Base-by-base conservation (phyloP, 2,888 invertebrate species). In the Megalurothrips usitatus region DNA sequence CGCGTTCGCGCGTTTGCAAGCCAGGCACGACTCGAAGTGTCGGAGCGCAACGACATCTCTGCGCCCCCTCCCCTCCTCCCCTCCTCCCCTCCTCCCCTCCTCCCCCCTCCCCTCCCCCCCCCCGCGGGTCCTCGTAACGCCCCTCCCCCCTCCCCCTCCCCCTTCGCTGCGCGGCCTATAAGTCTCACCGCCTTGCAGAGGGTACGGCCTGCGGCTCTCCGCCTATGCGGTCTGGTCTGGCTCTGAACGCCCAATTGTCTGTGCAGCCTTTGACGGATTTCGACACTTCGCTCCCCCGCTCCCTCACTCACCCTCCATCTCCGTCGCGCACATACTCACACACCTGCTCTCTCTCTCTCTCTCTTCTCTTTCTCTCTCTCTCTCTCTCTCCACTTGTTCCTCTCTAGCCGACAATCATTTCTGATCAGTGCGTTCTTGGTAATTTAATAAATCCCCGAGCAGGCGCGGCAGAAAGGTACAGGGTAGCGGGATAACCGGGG, bases 201-300 rank as follows among this genome's bases (percentile, higher is more conserved):
- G 58, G 58, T 17, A 19, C 58, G 6, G 58, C 23, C 68, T 75
- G 63, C 68, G n/a, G 58, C 58, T n/a, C 12, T 19, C 19, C 17
- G 58, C 58, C 58, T 52, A 49, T 49, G 68, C 68, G n/a, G 63
- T n/a, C n/a, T 12, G 12, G 52, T 10, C 68, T 68, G 68, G 68
- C 68, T 75, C 26, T 75, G 68, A 75, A 75, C 68, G 68, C 68
- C 23, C 68, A 75, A 75, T 75, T 23, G 68, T 75, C 68, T 75
- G n/a, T n/a, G 68, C 68, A 75, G 68, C 68, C 68, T 75, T 75
- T 75, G 68, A 75, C 68, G 68, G 68, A 75, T 26, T 58, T n/a
- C 26, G 17, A 58, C 58, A 23, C 68, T 10, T 9, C 26, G 12
- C 63, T 1, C 63, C 63, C 23, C 23, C 23, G 63, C 63, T 23